Evolutionary conservation across 2,888 invertebrate species (phyloP).

Genomic region (Drosophila eohydei): DNA sequence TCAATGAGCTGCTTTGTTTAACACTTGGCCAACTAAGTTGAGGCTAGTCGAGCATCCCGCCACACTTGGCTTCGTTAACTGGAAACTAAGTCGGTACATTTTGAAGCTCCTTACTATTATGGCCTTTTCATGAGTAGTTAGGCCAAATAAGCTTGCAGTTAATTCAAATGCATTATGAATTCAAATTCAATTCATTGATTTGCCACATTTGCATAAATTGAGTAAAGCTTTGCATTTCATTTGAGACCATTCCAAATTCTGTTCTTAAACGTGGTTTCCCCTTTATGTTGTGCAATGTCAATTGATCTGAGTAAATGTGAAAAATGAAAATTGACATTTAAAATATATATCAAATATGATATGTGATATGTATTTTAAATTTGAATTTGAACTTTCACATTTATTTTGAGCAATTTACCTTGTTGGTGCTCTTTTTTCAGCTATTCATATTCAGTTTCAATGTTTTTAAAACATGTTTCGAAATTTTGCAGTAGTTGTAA

Average conservation of each 20-base stretch:
- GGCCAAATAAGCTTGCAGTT: slow-evolving; percentile 1
- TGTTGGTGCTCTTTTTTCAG: not conserved
- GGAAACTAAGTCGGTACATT: not conserved
- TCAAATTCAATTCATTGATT: not conserved
- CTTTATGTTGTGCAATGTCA: not conserved
- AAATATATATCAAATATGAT: not conserved
- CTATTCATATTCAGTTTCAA: not conserved
- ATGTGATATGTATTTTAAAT: not conserved
- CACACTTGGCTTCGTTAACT: slow-evolving; percentile 13
- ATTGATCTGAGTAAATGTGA: not conserved
- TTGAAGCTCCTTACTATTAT: slow-evolving; percentile 2
- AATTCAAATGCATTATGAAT: slow-evolving; percentile 22
- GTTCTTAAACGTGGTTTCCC: not conserved
- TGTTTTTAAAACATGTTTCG: not conserved
- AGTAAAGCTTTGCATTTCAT: not conserved
- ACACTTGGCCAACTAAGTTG: slow-evolving; percentile 22
- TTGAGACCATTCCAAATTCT: not conserved
- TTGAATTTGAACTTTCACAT: too few species aligned
- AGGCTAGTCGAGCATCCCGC: slow-evolving; percentile 5
- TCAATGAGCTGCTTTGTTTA: slow-evolving; percentile 15
- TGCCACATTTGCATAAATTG: not conserved
- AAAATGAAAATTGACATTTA: not conserved
- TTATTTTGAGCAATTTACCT: too few species aligned
- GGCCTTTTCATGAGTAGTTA: slow-evolving; percentile 22
- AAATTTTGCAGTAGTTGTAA: not conserved